Percentiles rank a stretch among this genome's conserved stretches.
phyloP scores from a whole-genome alignment of 2,888 invertebrate genomes.

The Cheilosia vernalis region DNA sequence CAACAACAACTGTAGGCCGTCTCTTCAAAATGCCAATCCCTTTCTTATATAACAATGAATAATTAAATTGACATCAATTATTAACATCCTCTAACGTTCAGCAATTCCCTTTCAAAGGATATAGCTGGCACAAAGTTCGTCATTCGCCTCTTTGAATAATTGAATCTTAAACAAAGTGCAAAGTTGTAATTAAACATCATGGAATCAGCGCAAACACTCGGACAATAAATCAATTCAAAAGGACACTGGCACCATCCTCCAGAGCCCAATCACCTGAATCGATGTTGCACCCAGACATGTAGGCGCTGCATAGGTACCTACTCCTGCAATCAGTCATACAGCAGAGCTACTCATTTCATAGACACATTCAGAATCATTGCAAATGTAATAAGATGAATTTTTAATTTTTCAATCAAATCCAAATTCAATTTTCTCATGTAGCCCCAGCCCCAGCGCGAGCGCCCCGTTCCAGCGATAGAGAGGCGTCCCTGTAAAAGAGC shows the following conservation, averaged over 20 bases:
- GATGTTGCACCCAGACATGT: slow-evolving; percentile 26
- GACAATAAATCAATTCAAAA: slow-evolving; percentile 74
- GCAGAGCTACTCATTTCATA: slow-evolving; percentile 70
- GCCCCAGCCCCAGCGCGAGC: background rate
- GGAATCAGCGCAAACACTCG: slow-evolving; percentile 72
- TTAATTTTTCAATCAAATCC: slow-evolving; percentile 76
- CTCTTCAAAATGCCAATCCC: slow-evolving; percentile 9
- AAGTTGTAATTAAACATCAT: slow-evolving; percentile 75
- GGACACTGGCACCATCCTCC: slow-evolving; percentile 31
- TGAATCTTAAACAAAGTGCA: slow-evolving; percentile 74
- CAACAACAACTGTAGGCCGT: background rate
- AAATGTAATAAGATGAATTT: slow-evolving; percentile 76
- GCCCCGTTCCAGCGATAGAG: background rate
- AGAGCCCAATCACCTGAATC: slow-evolving; percentile 12
- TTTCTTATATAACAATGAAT: slow-evolving; percentile 37
- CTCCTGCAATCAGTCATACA: slow-evolving; percentile 63
- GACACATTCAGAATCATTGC: slow-evolving; percentile 75
- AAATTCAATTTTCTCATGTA: slow-evolving; percentile 72
- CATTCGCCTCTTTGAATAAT: slow-evolving; percentile 68
- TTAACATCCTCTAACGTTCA: slow-evolving; percentile 44
- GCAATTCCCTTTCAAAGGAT: slow-evolving; percentile 45
- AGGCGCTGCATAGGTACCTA: background rate
- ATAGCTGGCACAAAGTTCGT: slow-evolving; percentile 39
- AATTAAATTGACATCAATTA: slow-evolving; percentile 33
- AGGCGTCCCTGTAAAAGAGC: slow-evolving; percentile 47